phyloP scores from a whole-genome alignment of 2,797 vertebrate genomes.

The Sebastes reedi region DNA sequence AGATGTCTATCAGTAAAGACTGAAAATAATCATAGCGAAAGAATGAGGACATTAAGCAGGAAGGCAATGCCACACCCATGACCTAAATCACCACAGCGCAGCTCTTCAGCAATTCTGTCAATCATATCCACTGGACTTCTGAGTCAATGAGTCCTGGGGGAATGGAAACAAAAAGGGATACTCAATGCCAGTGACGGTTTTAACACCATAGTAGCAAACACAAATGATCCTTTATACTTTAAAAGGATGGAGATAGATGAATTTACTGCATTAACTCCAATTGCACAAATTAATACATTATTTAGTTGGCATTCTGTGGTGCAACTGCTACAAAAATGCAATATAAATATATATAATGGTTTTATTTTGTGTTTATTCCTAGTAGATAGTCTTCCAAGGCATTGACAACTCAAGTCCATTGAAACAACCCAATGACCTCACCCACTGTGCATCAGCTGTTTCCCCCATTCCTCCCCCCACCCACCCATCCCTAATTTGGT shows the following conservation, averaged over 20 bases:
- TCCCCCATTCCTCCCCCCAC: conserved; percentile 70
- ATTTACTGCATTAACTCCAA: not conserved
- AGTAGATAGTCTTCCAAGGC: not conserved
- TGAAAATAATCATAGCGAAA: conserved; percentile 68
- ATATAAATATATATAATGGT: not conserved
- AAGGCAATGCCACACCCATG: conserved; percentile 73
- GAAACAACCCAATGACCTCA: conserved; percentile 58
- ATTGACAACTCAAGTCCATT: conserved; percentile 42
- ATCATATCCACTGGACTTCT: conserved; percentile 69
- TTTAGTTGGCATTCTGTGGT: not conserved
- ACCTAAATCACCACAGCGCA: conserved; percentile 63
- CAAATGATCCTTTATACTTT: not conserved
- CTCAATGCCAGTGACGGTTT: conserved; percentile 9
- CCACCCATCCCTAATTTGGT: conserved; percentile 70
- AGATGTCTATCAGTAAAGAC: conserved; percentile 43
- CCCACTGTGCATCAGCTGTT: conserved; percentile 78
- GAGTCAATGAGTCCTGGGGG: conserved; percentile 50
- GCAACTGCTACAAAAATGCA: not conserved
- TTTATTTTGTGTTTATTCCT: conserved; percentile 2
- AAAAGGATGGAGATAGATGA: not conserved
- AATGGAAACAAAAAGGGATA: conserved; percentile 25
- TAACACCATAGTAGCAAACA: conserved; percentile 1
- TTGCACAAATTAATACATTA: not conserved
- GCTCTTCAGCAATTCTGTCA: conserved; percentile 63
- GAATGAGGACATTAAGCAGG: conserved; percentile 76